Base-by-base conservation (phyloP, 2,113 vertebrate genomes). In the Oreotrochilus melanogaster region DNA sequence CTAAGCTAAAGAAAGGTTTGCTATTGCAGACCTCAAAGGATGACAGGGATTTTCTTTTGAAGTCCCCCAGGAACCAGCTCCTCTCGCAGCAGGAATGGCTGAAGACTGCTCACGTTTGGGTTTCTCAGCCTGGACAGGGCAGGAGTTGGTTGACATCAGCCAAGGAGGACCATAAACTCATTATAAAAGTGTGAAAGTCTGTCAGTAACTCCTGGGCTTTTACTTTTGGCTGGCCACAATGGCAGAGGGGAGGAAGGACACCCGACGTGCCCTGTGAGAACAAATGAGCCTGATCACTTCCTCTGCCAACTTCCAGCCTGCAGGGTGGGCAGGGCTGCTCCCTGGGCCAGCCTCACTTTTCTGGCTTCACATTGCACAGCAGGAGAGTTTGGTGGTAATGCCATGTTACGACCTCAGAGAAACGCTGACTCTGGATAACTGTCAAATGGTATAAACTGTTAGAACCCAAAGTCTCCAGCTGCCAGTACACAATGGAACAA, bases 371-470 rank as follows among this genome's bases (percentile, higher is more conserved):
- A 6, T 6, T 37, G n/a, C 22, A 7, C 11, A 57, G 64, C 48
- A 64, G 11, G 37, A 31, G 71, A 7, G 54, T 57, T 73, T 58
- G 48, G 6, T 72, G 17, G 48, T 37, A 30, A 43, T 18, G 37
- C 19, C 60, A n/a, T 35, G 5, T 43, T 21, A 8, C 2, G 8
- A 7, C 23, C 54, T 64, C 43, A 43, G 66, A 69, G 71, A 83
- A 72, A 43, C 12, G 10, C 9, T 11, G 14, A 4, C 11, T 43
- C 6, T 3, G 67, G 37, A 1, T 53, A 76, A 31, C 0, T 2
- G 16, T 65, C 45, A 31, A 33, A 25, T 37, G 30, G 48, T 28
- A 42, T 14, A 80, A 72, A 67, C 58, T 9, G 5, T 31, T 62
- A 71, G n/a, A 93, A 80, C 43, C 4, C 53, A 56, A 18, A 31